Conservation (phyloP, 2,113 vertebrate genomes). For the Oxyura jamaicensis region DNA sequence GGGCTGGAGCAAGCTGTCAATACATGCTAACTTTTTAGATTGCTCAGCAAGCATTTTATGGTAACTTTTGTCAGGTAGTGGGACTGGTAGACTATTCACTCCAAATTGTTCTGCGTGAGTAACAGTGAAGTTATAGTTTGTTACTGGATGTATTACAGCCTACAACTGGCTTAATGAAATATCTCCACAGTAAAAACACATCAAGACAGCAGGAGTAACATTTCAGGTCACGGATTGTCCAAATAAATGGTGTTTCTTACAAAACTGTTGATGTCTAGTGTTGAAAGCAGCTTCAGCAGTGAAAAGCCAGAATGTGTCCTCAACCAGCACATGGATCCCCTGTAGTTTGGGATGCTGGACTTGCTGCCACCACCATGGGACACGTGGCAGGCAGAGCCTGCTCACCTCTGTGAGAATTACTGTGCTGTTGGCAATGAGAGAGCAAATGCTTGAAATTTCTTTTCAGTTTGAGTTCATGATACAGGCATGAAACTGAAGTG, state of each 20-base stretch:
- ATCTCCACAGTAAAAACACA: background rate
- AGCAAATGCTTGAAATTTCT: background rate
- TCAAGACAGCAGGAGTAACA: background rate
- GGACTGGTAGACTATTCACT: background rate
- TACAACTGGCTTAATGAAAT: background rate
- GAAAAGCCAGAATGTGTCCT: background rate
- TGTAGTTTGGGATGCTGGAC: background rate
- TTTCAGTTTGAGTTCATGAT: background rate
- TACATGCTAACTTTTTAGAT: background rate
- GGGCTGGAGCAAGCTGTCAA: background rate
- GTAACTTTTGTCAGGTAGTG: background rate
- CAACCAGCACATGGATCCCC: background rate
- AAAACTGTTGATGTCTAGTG: background rate
- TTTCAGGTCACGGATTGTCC: background rate
- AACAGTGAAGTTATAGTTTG: too few species aligned
- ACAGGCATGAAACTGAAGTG: background rate
- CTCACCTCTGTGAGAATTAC: background rate
- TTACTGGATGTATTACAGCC: background rate
- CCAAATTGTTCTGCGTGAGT: background rate
- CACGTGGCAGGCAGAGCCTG: rapidly evolving
- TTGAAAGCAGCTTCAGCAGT: background rate
- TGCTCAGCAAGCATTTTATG: rapidly evolving
- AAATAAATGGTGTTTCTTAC: background rate
- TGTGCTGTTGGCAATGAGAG: background rate
- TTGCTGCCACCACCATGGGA: too few species aligned